These are phyloP conservation scores for Lasioglossum lativentre DNA, from an alignment of 2,888 invertebrate species.

Conservation along the genomic window DNA sequence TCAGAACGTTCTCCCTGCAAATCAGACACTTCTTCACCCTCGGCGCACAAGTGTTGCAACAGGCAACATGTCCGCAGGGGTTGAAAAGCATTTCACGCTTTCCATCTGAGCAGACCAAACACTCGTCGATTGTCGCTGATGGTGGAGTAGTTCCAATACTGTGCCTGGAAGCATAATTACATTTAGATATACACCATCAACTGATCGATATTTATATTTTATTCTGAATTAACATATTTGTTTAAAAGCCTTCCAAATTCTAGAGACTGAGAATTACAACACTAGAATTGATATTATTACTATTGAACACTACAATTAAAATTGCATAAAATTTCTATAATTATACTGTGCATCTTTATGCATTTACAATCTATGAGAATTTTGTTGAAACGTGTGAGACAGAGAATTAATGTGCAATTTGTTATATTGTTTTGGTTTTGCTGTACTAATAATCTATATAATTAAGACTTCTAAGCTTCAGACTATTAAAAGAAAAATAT, in stretches of 20 bases:
- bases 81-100: slow-evolving; percentile 96
- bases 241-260: too few species aligned
- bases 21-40: slow-evolving; percentile 97
- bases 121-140: slow-evolving; percentile 92
- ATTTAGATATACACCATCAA: background rate
- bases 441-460: too few species aligned
- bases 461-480: too few species aligned
- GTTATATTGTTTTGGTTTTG: background rate
- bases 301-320: background rate
- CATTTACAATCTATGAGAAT: too few species aligned
- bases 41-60: slow-evolving; percentile 95
- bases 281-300: too few species aligned
- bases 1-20: slow-evolving; percentile 93
- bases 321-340: background rate
- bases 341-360: background rate
- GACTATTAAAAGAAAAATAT: background rate
- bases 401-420: background rate
- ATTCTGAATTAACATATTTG: too few species aligned
- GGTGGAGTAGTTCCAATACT: slow-evolving; percentile 77
- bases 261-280: background rate
- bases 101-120: slow-evolving; percentile 97
- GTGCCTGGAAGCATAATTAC: slow-evolving; percentile 71
- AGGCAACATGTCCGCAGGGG: slow-evolving; percentile 97
- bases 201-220: background rate
- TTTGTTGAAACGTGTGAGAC: background rate